These are phyloP conservation scores for Anthoptus insignis DNA, from an alignment of 2,888 invertebrate species.

Conservation along the genomic window DNA sequence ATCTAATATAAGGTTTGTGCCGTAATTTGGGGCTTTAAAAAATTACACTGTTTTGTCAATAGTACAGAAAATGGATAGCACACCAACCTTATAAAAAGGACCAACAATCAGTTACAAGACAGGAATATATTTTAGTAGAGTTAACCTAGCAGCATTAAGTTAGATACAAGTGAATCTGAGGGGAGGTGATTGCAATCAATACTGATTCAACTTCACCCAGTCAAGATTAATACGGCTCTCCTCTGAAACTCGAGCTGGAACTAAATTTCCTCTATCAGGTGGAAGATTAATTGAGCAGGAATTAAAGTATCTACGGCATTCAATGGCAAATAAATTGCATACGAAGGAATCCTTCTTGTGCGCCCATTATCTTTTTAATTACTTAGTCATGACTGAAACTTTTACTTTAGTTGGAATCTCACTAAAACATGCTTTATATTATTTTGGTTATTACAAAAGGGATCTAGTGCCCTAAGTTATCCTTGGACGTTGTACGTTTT, in stretches of 20 bases:
- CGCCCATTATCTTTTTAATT: constrained; percentile 12
- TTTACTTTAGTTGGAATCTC: neutral
- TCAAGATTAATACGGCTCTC: constrained; percentile 31
- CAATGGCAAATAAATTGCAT: constrained; percentile 14
- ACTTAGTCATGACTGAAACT: neutral
- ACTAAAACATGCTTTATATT: too few relatives aligned
- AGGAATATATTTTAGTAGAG: neutral
- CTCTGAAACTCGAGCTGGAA: constrained; percentile 18
- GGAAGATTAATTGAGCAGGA: constrained; percentile 26
- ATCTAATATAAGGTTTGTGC: too few relatives aligned
- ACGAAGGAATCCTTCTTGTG: neutral
- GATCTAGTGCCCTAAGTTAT: too few relatives aligned
- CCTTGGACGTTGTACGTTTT: too few relatives aligned
- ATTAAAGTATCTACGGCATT: constrained; percentile 24
- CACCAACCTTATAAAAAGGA: neutral
- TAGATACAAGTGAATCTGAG: constrained; percentile 32
- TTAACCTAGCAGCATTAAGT: constrained; percentile 8
- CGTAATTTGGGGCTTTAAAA: too few relatives aligned
- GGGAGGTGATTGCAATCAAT: constrained; percentile 29
- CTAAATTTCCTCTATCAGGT: constrained; percentile 28
- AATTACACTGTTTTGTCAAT: too few relatives aligned
- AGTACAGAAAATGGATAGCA: too few relatives aligned
- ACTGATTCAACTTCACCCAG: constrained; percentile 27
- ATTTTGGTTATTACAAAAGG: too few relatives aligned
- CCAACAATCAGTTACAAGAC: neutral